A percentile compares a stretch with the other conserved stretches of the same genome.
These are phyloP conservation scores for Archocentrus centrarchus DNA, from an alignment of 2,113 vertebrate species.

Conservation along the genomic window DNA sequence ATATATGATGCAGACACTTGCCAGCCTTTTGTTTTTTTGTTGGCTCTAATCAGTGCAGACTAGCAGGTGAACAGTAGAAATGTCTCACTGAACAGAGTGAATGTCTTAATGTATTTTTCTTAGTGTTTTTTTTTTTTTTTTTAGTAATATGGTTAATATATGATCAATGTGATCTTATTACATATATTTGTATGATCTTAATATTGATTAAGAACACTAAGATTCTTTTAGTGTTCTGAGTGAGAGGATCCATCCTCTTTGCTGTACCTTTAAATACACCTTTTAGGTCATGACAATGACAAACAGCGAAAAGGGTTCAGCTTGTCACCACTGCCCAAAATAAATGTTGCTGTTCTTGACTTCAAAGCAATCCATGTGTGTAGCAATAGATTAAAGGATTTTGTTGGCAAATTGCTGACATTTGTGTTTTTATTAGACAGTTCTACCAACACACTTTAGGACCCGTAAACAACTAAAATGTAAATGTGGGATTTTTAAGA, in stretches of 20 bases:
- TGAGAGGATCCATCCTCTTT: constrained; percentile 44
- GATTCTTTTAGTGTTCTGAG: constrained; percentile 30
- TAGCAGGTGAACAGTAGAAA: constrained; percentile 26
- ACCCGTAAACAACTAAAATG: not conserved
- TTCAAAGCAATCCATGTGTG: constrained; percentile 78
- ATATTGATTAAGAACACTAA: not conserved
- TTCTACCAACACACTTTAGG: not conserved
- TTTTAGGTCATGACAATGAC: not conserved
- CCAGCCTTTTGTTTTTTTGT: constrained; percentile 22
- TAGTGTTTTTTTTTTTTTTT: constrained; percentile 30
- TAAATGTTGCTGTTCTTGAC: constrained; percentile 57
- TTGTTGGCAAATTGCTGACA: constrained; percentile 4
- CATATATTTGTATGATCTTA: not conserved
- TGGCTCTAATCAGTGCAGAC: constrained; percentile 9
- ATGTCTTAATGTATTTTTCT: constrained; percentile 49
- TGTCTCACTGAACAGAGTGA: constrained; percentile 45
- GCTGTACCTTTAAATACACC: constrained; percentile 50
- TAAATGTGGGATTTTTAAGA: not conserved
- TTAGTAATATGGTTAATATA: not conserved
- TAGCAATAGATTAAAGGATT: constrained; percentile 37
- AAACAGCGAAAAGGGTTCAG: not conserved
- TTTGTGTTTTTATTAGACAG: constrained; percentile 7
- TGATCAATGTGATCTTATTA: constrained; percentile 45
- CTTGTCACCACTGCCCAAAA: constrained; percentile 53
- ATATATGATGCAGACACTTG: constrained; percentile 25